Percentiles rank a stretch among this genome's conserved stretches.
Conservation (phyloP, 2,888 invertebrate genomes). For the Caenorhabditis angaria region DNA sequence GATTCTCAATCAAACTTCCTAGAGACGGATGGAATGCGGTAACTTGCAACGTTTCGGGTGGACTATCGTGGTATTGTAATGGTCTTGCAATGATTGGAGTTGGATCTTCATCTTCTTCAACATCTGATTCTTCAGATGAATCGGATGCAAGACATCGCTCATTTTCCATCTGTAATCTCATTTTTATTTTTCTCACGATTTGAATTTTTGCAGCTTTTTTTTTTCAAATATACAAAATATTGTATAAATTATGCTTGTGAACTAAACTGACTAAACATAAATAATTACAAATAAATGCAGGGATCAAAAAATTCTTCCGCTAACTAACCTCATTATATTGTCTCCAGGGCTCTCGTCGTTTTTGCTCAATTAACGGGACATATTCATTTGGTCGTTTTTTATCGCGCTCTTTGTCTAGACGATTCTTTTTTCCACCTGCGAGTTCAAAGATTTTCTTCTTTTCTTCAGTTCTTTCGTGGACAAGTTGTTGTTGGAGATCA, state of each 20-base stretch:
- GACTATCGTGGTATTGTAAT: conserved; percentile 19
- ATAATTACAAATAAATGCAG: neutral
- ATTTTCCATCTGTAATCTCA: conserved; percentile 27
- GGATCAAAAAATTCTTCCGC: neutral
- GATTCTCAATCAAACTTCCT: conserved; percentile 42
- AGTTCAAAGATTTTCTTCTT: conserved; percentile 90
- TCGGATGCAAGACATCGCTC: conserved; percentile 41
- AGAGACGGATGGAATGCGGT: conserved; percentile 54
- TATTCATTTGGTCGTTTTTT: conserved; percentile 51
- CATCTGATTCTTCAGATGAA: conserved; percentile 45
- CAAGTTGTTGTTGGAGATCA: conserved; percentile 80
- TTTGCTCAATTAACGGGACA: conserved; percentile 61
- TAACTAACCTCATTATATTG: conserved; percentile 59
- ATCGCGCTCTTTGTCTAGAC: conserved; percentile 42
- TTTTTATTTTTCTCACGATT: conserved; percentile 3
- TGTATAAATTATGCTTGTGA: conserved; percentile 6
- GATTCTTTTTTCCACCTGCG: conserved; percentile 77
- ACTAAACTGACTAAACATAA: neutral
- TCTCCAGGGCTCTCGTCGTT: conserved; percentile 69
- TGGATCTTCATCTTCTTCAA: conserved; percentile 50
- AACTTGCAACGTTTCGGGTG: conserved; percentile 44
- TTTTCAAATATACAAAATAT: conserved; percentile 6
- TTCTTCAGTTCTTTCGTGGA: conserved; percentile 86
- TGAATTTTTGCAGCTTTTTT: conserved; percentile 8
- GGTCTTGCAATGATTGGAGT: conserved; percentile 17